phyloP scores from a whole-genome alignment of 2,888 invertebrate genomes.

The Apamea monoglypha region DNA sequence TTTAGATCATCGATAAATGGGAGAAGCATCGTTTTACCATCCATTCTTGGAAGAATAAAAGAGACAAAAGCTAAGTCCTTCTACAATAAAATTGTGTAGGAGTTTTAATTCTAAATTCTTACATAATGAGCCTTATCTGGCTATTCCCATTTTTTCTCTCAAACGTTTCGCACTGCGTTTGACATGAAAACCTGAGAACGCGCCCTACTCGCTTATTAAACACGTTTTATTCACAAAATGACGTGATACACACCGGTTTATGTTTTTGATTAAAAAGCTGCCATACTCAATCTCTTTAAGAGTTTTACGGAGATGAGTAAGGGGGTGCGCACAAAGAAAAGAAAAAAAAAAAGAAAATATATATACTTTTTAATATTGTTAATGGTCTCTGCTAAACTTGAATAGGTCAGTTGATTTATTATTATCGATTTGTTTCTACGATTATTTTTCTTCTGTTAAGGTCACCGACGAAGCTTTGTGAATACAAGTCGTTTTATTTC shows the following conservation, averaged over 20 bases:
- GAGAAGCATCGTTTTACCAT: not conserved
- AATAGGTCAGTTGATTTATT: not conserved
- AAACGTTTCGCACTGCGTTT: constrained; percentile 69
- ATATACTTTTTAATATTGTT: not conserved
- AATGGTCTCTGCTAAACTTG: not conserved
- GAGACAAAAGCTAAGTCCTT: not conserved
- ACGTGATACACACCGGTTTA: constrained; percentile 66
- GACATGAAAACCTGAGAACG: constrained; percentile 71
- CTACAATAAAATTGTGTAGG: not conserved
- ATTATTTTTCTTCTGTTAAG: not conserved
- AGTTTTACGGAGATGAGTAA: constrained; percentile 38
- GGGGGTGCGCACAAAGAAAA: constrained; percentile 19
- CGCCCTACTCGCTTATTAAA: constrained; percentile 63
- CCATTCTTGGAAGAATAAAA: not conserved
- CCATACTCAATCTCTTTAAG: constrained; percentile 63
- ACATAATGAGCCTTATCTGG: constrained; percentile 64
- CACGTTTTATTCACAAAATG: constrained; percentile 66
- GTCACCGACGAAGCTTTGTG: not conserved
- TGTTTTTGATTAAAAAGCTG: constrained; percentile 75
- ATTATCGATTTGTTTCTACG: too few relatives aligned
- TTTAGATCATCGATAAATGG: too few relatives aligned
- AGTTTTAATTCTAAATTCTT: constrained; percentile 36
- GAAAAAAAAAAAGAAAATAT: not conserved
- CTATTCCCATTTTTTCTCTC: constrained; percentile 52
- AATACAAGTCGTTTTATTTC: not conserved